Percentiles rank a stretch among this genome's conserved stretches.
Evolutionary conservation across 1,140 invertebrate genomes (phyloP).

Genomic region (Nebria ingens): DNA sequence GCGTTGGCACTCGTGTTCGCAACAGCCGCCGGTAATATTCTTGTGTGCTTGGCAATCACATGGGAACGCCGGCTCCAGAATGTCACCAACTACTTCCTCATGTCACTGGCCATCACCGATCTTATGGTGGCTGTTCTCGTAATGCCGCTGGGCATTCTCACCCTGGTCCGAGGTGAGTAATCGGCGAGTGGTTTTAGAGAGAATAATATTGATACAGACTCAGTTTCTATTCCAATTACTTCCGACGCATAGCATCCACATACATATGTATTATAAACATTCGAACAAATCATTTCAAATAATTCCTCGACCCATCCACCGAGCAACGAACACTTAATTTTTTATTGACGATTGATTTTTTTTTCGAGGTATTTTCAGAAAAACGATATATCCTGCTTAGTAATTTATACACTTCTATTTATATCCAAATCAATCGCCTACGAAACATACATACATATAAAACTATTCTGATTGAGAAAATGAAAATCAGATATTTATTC

Average conservation of each 20-base stretch:
- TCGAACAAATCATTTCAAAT: neutral
- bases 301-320: no score
- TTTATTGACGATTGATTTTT: no score
- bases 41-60: slow-evolving; percentile 86
- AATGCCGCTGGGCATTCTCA: slow-evolving; percentile 80
- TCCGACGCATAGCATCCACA: neutral
- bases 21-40: slow-evolving; percentile 84
- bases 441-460: no score
- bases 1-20: slow-evolving; percentile 70
- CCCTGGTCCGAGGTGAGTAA: slow-evolving; percentile 60
- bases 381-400: no score
- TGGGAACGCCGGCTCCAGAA: slow-evolving; percentile 83
- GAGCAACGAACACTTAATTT: no score
- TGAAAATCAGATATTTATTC: no score
- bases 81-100: slow-evolving; percentile 93
- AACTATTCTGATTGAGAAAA: no score
- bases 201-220: neutral
- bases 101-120: slow-evolving; percentile 92
- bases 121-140: slow-evolving; percentile 85
- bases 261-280: neutral
- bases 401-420: no score
- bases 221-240: neutral
- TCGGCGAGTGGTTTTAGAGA: neutral
- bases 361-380: no score
- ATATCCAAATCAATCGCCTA: no score